Conservation (phyloP, 1,140 invertebrate species). For the Euwallacea similis region DNA sequence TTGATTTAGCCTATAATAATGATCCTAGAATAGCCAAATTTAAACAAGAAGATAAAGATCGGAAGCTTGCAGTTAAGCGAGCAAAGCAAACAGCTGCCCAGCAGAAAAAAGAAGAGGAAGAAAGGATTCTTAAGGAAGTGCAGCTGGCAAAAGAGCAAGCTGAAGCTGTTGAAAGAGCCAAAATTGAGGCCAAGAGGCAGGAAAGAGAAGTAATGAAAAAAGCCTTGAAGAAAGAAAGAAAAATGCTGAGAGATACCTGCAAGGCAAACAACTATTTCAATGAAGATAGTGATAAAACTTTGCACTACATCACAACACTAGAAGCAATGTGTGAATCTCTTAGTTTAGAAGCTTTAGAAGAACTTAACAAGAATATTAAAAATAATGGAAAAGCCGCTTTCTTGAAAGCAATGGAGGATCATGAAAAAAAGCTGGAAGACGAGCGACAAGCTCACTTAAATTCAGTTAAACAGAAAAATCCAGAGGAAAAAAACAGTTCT, state of each 20-base stretch:
- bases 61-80: conserved; percentile 83
- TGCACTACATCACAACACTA: conserved; percentile 84
- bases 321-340: conserved; percentile 88
- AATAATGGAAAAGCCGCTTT: conserved; percentile 67
- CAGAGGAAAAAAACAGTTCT: conserved; percentile 53
- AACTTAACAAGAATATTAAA: conserved; percentile 73
- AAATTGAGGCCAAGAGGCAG: conserved; percentile 79
- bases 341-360: conserved; percentile 71
- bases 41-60: conserved; percentile 92
- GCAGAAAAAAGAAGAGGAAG: conserved; percentile 82
- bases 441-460: conserved; percentile 69
- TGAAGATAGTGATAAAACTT: conserved; percentile 69
- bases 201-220: conserved; percentile 85
- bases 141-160: conserved; percentile 79
- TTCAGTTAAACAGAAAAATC: conserved; percentile 55
- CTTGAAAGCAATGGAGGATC: conserved; percentile 65
- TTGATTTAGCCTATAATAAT: conserved; percentile 91
- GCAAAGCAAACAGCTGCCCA: conserved; percentile 88
- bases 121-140: conserved; percentile 69
- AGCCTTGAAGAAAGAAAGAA: conserved; percentile 82
- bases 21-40: conserved; percentile 92
- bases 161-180: conserved; percentile 78
- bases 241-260: conserved; percentile 79
- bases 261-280: conserved; percentile 90
- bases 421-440: conserved; percentile 65